Base-by-base conservation (phyloP, 1,140 invertebrate species). In the Plutomurus gul region DNA sequence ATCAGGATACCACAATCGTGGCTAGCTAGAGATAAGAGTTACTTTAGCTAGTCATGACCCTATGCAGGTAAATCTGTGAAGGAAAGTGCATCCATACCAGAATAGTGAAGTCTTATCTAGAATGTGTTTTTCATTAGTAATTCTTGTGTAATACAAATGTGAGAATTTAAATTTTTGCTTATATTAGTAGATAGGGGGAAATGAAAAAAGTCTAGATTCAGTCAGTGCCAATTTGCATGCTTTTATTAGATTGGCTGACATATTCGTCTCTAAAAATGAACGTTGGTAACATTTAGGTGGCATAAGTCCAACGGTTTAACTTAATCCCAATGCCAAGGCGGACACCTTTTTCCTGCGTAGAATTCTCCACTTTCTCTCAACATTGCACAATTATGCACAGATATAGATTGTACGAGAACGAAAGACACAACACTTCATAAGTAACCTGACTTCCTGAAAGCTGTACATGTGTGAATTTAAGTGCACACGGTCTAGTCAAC, bases 291-390 rank as follows among this genome's bases (percentile, higher is more conserved):
- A 20, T 49, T 74, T 33, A 47, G 43, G 40, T 74, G 72, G 72
- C 72, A 74, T 20, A 16, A 47, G 27, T 39, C 72, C 72, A 74
- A 33, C 43, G 36, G n/a, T 51, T 51, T 8, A 43, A 39, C n/a
- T 49, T 33, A 49, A 47, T 33, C 27, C 72, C 72, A 74, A 74
- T 74, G 72, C 72, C 72, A 74, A 74, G 72, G 72, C 72, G 49
- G 72, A 74, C 27, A 33, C 36, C 37, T 47, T 25, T 18, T 3
- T 33, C 39, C 49, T 22, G 22, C 22, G 47, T 47, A 10, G 16
- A 30, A 16, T 30, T 74, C 72, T 47, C n/a, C n/a, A n/a, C 33
- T 20, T 8, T 71, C 65, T 20, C 65, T 36, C 5, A 16, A 30
- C 10, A 30, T 39, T 40, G 43, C 7, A 8, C 25, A 73, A 47